These are phyloP conservation scores for Phalacrocorax pelagicus DNA, from an alignment of 2,113 vertebrate genomes.

Conservation along the genomic window DNA sequence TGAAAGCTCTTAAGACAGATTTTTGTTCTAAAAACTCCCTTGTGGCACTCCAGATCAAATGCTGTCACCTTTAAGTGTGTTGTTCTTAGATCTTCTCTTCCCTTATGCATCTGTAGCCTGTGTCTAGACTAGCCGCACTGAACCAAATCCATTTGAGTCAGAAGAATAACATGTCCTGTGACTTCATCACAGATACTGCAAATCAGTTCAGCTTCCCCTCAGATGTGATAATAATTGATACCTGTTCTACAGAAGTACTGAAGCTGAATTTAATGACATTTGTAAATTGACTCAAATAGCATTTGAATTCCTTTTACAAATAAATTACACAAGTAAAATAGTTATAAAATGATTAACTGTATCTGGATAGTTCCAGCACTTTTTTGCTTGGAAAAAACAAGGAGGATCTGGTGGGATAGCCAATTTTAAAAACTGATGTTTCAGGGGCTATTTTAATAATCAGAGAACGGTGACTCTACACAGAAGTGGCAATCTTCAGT, in stretches of 20 bases:
- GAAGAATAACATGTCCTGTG: not conserved
- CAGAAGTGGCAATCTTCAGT: not conserved
- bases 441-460: not conserved
- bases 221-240: not conserved
- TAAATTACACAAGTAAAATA: not conserved
- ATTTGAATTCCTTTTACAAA: not conserved
- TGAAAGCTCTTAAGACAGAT: not conserved
- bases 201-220: not conserved
- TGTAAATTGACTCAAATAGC: not conserved
- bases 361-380: not conserved
- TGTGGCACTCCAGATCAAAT: not conserved
- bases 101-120: not conserved
- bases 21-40: not conserved
- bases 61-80: not conserved
- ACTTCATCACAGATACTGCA: not conserved
- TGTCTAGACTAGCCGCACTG: not conserved
- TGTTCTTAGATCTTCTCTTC: conserved; percentile 6
- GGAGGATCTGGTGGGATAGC: not conserved
- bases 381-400: not conserved
- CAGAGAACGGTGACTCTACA: not conserved
- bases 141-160: not conserved
- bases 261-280: not conserved
- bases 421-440: not conserved
- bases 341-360: not conserved
- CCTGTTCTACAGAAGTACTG: not conserved